These are phyloP conservation scores for Ceratoteleas bidentatus DNA, from an alignment of 1,140 invertebrate genomes.

Conservation along the genomic window DNA sequence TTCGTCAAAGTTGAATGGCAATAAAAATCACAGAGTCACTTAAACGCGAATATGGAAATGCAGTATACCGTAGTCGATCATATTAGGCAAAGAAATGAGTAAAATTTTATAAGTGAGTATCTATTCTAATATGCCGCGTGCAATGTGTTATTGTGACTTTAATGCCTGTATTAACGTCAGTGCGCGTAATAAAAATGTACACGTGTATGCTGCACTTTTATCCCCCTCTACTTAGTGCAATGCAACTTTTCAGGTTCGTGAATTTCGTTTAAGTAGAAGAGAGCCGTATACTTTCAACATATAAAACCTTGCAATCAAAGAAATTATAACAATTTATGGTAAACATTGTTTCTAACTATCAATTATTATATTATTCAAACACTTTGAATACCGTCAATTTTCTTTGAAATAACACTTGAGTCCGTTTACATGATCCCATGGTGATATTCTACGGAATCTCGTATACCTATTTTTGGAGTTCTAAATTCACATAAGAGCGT, in stretches of 20 bases:
- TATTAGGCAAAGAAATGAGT: constrained; percentile 1
- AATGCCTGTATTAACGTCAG: constrained; percentile 17
- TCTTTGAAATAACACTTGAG: neutral
- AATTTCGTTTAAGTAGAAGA: too few relatives aligned
- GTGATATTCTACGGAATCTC: neutral
- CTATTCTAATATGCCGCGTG: constrained; percentile 7
- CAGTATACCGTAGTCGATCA: neutral
- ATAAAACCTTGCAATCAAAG: too few relatives aligned
- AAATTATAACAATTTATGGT: neutral
- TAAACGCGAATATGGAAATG: constrained; percentile 3
- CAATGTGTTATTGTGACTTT: constrained; percentile 2
- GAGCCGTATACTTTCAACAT: too few relatives aligned
- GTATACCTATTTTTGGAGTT: constrained; percentile 36
- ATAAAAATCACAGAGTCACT: neutral
- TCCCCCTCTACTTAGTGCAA: too few relatives aligned
- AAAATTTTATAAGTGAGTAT: constrained; percentile 12
- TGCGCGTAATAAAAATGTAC: constrained; percentile 2
- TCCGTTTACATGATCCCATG: neutral
- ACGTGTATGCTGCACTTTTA: neutral
- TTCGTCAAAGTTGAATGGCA: neutral
- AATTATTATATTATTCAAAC: too few relatives aligned
- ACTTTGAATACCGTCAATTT: too few relatives aligned
- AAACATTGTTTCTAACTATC: too few relatives aligned
- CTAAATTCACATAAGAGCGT: constrained; percentile 27
- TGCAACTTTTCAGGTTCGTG: too few relatives aligned